phyloP scores from a whole-genome alignment of 2,113 vertebrate species.

The Hypanus sabinus region DNA sequence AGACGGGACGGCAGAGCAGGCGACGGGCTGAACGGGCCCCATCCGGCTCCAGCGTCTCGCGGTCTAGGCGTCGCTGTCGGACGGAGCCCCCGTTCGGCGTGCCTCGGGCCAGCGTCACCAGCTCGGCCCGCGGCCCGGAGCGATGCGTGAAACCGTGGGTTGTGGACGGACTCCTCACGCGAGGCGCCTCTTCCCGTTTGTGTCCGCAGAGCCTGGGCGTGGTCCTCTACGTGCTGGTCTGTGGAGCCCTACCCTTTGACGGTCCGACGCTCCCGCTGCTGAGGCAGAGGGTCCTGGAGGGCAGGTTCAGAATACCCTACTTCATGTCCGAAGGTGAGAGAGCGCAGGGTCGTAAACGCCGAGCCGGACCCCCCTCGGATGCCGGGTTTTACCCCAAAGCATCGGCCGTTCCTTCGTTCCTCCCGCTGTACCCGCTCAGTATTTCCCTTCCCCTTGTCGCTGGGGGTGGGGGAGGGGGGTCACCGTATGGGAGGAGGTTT shows the following conservation, averaged over 20 bases:
- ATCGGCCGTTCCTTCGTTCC: no score
- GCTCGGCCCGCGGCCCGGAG: not conserved
- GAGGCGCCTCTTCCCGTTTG: not conserved
- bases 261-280: conserved; percentile 89
- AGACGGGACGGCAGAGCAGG: no score
- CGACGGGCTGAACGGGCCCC: no score
- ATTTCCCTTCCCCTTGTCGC: no score
- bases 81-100: no score
- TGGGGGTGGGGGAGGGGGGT: no score
- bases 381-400: not conserved
- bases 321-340: conserved; percentile 97
- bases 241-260: conserved; percentile 90
- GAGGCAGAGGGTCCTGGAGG: conserved; percentile 88
- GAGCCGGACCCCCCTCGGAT: not conserved
- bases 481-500: no score
- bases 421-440: no score
- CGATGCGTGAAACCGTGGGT: not conserved
- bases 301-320: conserved; percentile 95
- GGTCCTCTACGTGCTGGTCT: conserved; percentile 93
- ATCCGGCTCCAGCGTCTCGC: no score
- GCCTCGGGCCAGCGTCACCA: not conserved
- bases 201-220: conserved; percentile 86
- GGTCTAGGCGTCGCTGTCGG: no score
- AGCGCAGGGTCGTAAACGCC: not conserved
- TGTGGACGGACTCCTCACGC: not conserved